Evolutionary conservation across 2,113 vertebrate genomes (phyloP).

Genomic region (Rhabdornis inornatus): DNA sequence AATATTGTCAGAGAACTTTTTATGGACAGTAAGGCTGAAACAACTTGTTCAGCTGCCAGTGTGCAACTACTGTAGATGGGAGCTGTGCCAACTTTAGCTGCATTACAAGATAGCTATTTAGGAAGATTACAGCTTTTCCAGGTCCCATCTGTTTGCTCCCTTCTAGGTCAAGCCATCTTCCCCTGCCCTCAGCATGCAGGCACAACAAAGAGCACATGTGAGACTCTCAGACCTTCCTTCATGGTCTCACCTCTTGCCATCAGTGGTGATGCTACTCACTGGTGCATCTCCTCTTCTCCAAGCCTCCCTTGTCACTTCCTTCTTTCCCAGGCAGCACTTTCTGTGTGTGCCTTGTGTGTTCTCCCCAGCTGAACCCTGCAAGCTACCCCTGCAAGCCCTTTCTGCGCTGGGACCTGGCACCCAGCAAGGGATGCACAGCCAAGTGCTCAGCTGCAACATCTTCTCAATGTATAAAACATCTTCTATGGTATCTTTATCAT

Average conservation of each 20-base stretch:
- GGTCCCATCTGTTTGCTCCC: background rate
- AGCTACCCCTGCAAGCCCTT: background rate
- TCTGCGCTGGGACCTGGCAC: background rate
- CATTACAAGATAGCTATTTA: background rate
- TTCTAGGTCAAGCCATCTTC: background rate
- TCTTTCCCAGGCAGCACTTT: background rate
- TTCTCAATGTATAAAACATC: background rate
- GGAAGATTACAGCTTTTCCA: background rate
- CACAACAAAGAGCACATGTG: fast-evolving
- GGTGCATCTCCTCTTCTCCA: fast-evolving
- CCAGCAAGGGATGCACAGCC: background rate
- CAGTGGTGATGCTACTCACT: background rate
- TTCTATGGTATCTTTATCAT: background rate
- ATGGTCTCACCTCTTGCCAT: background rate
- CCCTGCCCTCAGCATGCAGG: background rate
- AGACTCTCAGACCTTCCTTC: background rate
- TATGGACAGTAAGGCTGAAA: background rate
- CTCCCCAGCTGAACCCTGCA: fast-evolving
- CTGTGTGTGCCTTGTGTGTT: fast-evolving
- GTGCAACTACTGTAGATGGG: background rate
- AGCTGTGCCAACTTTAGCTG: background rate
- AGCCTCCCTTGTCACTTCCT: background rate
- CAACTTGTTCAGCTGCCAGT: background rate
- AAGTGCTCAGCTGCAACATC: background rate
- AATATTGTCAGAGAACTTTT: background rate